phyloP scores from a whole-genome alignment of 1,140 invertebrate species.

The Drosophila nigrodunni region DNA sequence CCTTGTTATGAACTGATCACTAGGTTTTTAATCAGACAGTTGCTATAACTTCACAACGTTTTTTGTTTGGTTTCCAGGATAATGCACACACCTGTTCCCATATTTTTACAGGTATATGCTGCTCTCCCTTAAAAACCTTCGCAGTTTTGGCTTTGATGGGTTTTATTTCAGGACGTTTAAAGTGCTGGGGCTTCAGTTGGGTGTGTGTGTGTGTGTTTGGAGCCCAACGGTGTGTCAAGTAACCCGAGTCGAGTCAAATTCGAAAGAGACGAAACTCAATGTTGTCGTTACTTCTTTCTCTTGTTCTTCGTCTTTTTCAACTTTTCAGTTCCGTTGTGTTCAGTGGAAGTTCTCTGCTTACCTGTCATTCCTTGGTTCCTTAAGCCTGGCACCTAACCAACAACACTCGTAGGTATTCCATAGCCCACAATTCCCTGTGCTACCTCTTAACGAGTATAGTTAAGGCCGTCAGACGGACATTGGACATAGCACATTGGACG shows the following conservation, averaged over 20 bases:
- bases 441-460: conserved; percentile 50
- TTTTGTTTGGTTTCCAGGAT: background rate
- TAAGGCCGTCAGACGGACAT: conserved; percentile 49
- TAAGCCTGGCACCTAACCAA: conserved; percentile 44
- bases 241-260: conserved; percentile 59
- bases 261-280: conserved; percentile 9
- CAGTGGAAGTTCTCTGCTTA: conserved; percentile 9
- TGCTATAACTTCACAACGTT: background rate
- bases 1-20: conserved; percentile 2
- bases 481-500: conserved; percentile 52
- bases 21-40: background rate
- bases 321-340: conserved; percentile 24
- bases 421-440: conserved; percentile 33
- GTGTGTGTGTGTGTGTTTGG: conserved; percentile 20
- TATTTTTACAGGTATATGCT: conserved; percentile 9
- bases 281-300: conserved; percentile 56
- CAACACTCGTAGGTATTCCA: conserved; percentile 75
- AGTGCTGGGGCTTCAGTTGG: conserved; percentile 59
- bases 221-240: conserved; percentile 56
- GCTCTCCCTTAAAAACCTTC: conserved; percentile 49
- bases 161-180: conserved; percentile 64
- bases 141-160: conserved; percentile 56
- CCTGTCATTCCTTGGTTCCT: conserved; percentile 9
- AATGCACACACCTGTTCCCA: background rate
- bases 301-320: background rate